Evolutionary conservation across 2,797 vertebrate genomes (phyloP).

Genomic region (Jordanella pulchra): DNA sequence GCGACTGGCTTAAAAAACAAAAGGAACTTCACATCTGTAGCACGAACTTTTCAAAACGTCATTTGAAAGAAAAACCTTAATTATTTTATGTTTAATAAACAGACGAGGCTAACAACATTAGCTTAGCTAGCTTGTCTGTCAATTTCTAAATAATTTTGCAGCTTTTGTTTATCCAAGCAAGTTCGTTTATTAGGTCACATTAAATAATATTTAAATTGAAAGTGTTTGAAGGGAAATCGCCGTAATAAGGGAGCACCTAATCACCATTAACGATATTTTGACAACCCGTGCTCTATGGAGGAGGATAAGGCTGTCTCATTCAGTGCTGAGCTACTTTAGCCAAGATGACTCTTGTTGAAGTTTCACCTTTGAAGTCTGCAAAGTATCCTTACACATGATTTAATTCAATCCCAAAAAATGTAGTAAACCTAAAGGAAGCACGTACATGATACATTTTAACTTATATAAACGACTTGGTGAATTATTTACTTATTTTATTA

Average conservation of each 20-base stretch:
- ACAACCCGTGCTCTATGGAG: constrained; percentile 16
- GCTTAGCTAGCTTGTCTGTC: constrained; percentile 33
- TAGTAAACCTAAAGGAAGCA: neutral
- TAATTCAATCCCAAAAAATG: too few relatives aligned
- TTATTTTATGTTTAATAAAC: neutral
- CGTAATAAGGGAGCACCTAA: neutral
- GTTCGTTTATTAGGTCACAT: neutral
- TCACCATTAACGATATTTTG: neutral
- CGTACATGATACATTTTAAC: too few relatives aligned
- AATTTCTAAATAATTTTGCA: constrained; percentile 1
- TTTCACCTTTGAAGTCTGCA: neutral
- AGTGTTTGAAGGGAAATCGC: neutral
- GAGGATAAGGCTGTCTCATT: constrained; percentile 10
- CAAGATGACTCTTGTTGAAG: neutral
- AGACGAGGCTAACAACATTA: constrained; percentile 20
- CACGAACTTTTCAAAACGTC: neutral
- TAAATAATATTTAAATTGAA: accelerated
- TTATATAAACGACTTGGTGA: neutral
- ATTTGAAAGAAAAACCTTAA: neutral
- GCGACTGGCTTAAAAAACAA: neutral
- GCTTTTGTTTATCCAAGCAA: neutral
- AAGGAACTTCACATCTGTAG: accelerated
- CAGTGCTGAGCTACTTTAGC: constrained; percentile 29
- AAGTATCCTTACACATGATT: too few relatives aligned
- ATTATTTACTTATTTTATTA: neutral